A percentile compares a stretch with the other conserved stretches of the same genome.
Evolutionary conservation across 2,888 invertebrate genomes (phyloP).

Genomic region (Keiferia lycopersicella): DNA sequence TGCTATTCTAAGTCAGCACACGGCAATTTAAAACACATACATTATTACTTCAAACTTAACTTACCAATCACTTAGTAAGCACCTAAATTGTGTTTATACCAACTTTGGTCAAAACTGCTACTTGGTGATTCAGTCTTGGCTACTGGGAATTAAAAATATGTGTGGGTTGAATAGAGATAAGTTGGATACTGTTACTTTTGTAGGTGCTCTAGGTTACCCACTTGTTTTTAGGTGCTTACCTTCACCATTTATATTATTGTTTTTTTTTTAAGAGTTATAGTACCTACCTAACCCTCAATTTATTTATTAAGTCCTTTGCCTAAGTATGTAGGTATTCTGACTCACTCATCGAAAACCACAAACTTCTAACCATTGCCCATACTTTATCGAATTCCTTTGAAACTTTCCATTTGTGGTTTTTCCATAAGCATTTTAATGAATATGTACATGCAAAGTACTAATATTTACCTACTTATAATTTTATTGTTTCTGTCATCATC

Average conservation of each 20-base stretch:
- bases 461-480: no score
- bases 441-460: no score
- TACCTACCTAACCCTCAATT: background rate
- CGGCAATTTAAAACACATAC: background rate
- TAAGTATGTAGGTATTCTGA: background rate
- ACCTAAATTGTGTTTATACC: background rate
- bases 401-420: background rate
- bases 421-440: background rate
- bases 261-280: no score
- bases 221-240: background rate
- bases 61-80: background rate
- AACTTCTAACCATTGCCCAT: conserved; percentile 5
- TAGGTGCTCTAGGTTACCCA: conserved; percentile 17
- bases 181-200: conserved; percentile 11
- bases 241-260: background rate
- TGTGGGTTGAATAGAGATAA: conserved; percentile 20
- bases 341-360: background rate
- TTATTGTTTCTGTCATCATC: no score
- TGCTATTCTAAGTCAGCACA: background rate
- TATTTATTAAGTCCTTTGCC: background rate
- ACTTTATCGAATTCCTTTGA: background rate
- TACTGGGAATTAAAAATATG: conserved; percentile 19
- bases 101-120: background rate
- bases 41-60: background rate
- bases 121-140: conserved; percentile 8